A percentile compares a stretch with the other conserved stretches of the same genome.
Conservation (phyloP, 35 echinoderm and acorn worm genomes). For the Ptychodera flava region DNA sequence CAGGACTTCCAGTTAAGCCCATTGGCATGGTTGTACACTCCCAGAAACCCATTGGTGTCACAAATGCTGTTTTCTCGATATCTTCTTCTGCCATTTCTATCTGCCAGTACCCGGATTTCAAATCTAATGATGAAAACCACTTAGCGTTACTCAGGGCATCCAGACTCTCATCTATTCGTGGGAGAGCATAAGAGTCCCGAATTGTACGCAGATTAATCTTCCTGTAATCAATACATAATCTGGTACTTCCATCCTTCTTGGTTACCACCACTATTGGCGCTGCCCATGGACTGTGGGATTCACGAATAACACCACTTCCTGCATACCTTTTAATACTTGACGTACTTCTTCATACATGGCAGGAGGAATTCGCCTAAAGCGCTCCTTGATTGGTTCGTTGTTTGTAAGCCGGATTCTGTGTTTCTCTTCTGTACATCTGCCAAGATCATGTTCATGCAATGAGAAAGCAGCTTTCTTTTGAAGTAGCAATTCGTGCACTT, state of each 20-base stretch:
- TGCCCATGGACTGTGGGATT: no score
- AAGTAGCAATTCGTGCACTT: neutral
- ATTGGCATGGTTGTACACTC: constrained; percentile 19
- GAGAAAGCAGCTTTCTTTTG: neutral
- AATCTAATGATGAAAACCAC: constrained; percentile 55
- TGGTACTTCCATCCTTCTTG: no score
- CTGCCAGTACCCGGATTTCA: constrained; percentile 80
- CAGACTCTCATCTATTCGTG: no score
- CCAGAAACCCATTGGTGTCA: constrained; percentile 34
- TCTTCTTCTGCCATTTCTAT: no score
- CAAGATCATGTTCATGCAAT: neutral
- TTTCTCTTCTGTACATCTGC: neutral
- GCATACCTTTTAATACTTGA: no score
- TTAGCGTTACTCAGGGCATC: no score
- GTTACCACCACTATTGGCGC: no score
- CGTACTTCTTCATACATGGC: no score
- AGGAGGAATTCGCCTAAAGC: constrained; percentile 8
- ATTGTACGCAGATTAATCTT: no score
- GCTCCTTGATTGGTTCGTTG: neutral
- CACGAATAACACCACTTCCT: no score
- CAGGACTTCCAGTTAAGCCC: constrained; percentile 26
- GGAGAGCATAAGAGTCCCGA: no score
- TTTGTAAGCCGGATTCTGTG: constrained; percentile 11
- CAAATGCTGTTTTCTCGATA: constrained; percentile 43
- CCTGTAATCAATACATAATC: no score